phyloP scores from a whole-genome alignment of 2,888 invertebrate species.

The Drosophila peninsularis region DNA sequence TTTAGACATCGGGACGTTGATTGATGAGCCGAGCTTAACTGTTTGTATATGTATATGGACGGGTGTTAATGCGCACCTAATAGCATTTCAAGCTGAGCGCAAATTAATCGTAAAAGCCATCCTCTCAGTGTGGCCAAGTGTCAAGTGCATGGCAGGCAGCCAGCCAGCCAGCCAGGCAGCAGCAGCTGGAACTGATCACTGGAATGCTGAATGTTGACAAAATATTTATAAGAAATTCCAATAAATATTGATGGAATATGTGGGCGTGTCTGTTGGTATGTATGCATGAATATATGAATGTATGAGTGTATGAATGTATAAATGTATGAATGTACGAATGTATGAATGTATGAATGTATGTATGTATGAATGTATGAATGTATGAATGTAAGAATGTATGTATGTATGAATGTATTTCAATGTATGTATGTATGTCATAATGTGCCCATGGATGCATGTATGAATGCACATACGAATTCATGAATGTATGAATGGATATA shows the following conservation, averaged over 20 bases:
- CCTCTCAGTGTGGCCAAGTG: conserved; percentile 13
- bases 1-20: conserved; percentile 78
- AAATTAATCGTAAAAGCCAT: conserved; percentile 35
- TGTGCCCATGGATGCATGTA: too few relatives aligned
- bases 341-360: background rate
- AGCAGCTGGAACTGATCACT: background rate
- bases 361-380: background rate
- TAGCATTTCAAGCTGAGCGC: conserved; percentile 52
- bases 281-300: background rate
- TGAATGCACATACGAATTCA: too few relatives aligned
- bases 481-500: too few relatives aligned
- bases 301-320: background rate
- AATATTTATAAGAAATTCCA: background rate
- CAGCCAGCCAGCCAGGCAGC: background rate
- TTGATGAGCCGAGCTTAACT: conserved; percentile 53
- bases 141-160: conserved; percentile 5
- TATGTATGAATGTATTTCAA: too few relatives aligned
- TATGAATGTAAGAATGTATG: background rate
- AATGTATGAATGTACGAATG: background rate
- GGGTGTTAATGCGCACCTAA: conserved; percentile 69
- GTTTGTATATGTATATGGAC: conserved; percentile 9
- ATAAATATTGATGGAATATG: background rate
- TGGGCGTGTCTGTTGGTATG: background rate
- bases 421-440: too few relatives aligned
- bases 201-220: conserved; percentile 2